phyloP scores from a whole-genome alignment of 2,113 vertebrate species.

The Planiliza haematocheilus region DNA sequence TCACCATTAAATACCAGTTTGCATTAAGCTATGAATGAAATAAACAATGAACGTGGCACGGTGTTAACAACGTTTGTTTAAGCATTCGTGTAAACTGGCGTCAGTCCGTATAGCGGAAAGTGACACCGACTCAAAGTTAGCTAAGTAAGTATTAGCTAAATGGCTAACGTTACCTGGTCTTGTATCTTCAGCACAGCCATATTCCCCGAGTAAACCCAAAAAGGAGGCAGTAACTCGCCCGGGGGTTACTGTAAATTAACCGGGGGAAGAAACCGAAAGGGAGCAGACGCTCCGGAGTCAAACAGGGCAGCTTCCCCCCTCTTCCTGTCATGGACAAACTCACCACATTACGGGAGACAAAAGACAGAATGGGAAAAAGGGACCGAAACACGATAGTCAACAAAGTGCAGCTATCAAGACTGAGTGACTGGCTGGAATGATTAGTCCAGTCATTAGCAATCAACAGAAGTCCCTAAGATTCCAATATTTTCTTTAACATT shows the following conservation, averaged over 20 bases:
- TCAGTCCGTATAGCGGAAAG: neutral
- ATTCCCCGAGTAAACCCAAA: constrained; percentile 32
- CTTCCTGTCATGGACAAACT: constrained; percentile 58
- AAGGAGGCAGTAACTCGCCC: constrained; percentile 33
- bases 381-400: neutral
- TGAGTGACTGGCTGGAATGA: too few species aligned
- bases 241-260: constrained; percentile 41
- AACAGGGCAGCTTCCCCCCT: constrained; percentile 22
- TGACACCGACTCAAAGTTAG: neutral
- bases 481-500: too few species aligned
- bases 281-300: constrained; percentile 12
- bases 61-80: neutral
- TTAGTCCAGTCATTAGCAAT: too few species aligned
- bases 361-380: neutral
- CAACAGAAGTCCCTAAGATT: too few species aligned
- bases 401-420: neutral
- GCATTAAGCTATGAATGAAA: neutral
- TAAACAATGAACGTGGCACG: neutral
- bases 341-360: constrained; percentile 19
- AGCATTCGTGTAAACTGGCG: constrained; percentile 1
- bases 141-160: constrained; percentile 2
- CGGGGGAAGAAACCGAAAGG: neutral
- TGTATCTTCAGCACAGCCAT: constrained; percentile 82
- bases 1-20: neutral
- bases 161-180: constrained; percentile 77